Evolutionary conservation across 2,113 vertebrate species (phyloP).

Genomic region (Chunga burmeisteri): DNA sequence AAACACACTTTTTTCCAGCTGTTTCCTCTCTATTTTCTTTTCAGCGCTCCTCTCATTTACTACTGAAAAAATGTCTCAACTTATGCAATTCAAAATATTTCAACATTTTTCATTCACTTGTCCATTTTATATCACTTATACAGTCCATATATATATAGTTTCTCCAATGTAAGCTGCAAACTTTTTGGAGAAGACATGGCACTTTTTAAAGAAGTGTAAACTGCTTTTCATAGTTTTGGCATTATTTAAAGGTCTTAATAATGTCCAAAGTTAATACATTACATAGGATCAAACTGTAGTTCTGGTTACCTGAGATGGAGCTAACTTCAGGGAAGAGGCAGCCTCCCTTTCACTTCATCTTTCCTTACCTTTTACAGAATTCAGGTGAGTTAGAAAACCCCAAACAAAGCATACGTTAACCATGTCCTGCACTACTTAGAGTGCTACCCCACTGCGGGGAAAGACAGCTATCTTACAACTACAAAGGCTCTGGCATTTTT

Average conservation of each 20-base stretch:
- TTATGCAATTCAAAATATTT: not conserved
- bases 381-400: not conserved
- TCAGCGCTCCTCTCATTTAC: not conserved
- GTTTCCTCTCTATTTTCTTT: not conserved
- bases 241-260: not conserved
- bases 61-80: not conserved
- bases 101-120: not conserved
- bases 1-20: not conserved
- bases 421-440: not conserved
- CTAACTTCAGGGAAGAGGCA: not conserved
- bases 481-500: not conserved
- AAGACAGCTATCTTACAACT: not conserved
- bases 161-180: not conserved
- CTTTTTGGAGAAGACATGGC: not conserved
- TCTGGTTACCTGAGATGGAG: not conserved
- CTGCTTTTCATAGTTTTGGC: not conserved
- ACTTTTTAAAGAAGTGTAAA: not conserved
- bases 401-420: not conserved
- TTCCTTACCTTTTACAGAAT: not conserved
- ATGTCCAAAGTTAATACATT: not conserved
- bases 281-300: not conserved
- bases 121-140: not conserved
- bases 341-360: not conserved
- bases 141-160: not conserved
- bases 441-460: fast-evolving